These are phyloP conservation scores for Rhombomys opimus DNA, from an alignment of 2,113 vertebrate genomes.

Conservation along the genomic window DNA sequence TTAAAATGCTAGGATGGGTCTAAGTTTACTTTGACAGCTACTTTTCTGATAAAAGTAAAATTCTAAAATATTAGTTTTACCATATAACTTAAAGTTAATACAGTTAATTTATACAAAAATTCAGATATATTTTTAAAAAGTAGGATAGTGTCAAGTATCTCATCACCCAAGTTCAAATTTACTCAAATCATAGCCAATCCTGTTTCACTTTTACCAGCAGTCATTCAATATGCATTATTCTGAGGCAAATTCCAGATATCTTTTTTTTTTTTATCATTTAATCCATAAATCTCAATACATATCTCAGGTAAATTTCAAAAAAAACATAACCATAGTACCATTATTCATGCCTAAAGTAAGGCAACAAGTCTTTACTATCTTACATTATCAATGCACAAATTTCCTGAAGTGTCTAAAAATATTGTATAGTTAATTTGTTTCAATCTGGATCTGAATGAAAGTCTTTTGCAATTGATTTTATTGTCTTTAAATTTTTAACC, in stretches of 20 bases:
- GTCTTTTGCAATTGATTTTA: conserved; percentile 45
- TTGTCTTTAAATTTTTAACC: conserved; percentile 51
- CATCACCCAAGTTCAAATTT: conserved; percentile 50
- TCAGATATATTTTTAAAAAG: conserved; percentile 35
- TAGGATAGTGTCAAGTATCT: background rate
- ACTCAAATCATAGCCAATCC: conserved; percentile 36
- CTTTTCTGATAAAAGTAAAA: conserved; percentile 45
- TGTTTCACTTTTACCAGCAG: conserved; percentile 30
- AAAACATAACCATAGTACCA: conserved; percentile 40
- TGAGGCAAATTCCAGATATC: conserved; percentile 52
- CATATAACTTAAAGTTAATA: conserved; percentile 29
- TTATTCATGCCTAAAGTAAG: conserved; percentile 34
- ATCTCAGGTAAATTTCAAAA: conserved; percentile 36
- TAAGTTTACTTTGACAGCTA: conserved; percentile 4
- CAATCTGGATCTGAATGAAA: conserved; percentile 51
- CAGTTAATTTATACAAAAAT: conserved; percentile 18
- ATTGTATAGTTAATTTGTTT: conserved; percentile 33
- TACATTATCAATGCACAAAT: conserved; percentile 45
- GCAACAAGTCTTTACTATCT: conserved; percentile 50
- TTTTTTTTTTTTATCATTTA: conserved; percentile 36
- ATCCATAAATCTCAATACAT: conserved; percentile 32
- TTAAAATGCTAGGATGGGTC: conserved; percentile 13
- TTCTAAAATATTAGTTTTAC: conserved; percentile 35
- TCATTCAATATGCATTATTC: conserved; percentile 29
- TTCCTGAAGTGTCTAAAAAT: conserved; percentile 58